phyloP scores from a whole-genome alignment of 2,888 invertebrate species.

The Ellobium chinense region DNA sequence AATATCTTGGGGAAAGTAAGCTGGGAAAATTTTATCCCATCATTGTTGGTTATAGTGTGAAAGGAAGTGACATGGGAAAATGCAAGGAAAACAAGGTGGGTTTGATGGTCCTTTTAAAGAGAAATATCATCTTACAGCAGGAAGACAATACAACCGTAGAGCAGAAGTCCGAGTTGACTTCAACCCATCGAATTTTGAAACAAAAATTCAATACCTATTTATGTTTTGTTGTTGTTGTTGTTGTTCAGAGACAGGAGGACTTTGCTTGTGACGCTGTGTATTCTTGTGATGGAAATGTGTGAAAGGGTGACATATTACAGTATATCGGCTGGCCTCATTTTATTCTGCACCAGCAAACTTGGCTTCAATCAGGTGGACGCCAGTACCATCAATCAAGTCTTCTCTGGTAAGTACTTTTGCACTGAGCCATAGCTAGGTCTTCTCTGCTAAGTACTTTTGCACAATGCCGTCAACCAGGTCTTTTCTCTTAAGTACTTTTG shows the following conservation, averaged over 20 bases:
- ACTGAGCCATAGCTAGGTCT: background rate
- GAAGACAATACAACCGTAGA: too few relatives aligned
- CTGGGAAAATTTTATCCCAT: too few relatives aligned
- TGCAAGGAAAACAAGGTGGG: too few relatives aligned
- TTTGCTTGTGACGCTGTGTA: conserved; percentile 50
- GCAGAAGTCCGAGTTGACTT: too few relatives aligned
- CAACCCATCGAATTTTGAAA: too few relatives aligned
- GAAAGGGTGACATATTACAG: conserved; percentile 74
- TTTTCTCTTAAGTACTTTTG: too few relatives aligned
- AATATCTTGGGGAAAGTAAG: too few relatives aligned
- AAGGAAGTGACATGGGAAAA: too few relatives aligned
- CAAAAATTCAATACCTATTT: background rate
- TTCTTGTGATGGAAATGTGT: conserved; percentile 69
- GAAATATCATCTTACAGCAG: too few relatives aligned
- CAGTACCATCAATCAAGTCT: conserved; percentile 60
- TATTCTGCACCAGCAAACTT: conserved; percentile 65
- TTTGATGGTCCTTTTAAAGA: too few relatives aligned
- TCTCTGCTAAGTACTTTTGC: background rate
- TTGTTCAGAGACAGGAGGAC: conserved; percentile 6
- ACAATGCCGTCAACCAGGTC: too few relatives aligned
- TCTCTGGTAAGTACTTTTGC: conserved; percentile 64
- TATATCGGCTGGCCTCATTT: conserved; percentile 70
- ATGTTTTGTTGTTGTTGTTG: background rate
- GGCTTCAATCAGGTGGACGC: conserved; percentile 56
- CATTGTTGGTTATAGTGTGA: too few relatives aligned